Conservation (phyloP, 2,888 invertebrate species). For the Lamellibrachia satsuma region DNA sequence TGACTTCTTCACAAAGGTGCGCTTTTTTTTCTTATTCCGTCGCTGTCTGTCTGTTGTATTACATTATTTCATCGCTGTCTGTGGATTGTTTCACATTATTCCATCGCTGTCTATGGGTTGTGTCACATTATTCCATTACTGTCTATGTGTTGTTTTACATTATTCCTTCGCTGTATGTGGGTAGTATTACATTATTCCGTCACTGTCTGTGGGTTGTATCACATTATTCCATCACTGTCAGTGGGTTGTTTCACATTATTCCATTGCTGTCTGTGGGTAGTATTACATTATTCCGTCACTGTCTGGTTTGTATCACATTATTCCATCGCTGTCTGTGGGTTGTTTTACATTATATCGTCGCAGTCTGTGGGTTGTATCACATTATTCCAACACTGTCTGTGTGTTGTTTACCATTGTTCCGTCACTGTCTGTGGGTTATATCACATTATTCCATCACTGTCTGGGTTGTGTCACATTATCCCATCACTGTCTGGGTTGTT, state of each 20-base stretch:
- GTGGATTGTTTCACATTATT: neutral
- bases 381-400: neutral
- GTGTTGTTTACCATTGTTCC: neutral
- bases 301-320: neutral
- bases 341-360: neutral
- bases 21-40: neutral
- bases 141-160: neutral
- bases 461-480: too few relatives aligned
- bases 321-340: neutral
- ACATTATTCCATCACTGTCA: too few relatives aligned
- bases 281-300: neutral
- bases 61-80: neutral
- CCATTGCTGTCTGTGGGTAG: neutral
- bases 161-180: neutral
- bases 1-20: slow-evolving; percentile 70
- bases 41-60: neutral
- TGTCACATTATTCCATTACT: neutral
- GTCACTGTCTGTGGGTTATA: too few relatives aligned
- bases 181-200: neutral
- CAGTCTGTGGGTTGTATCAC: neutral
- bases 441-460: too few relatives aligned
- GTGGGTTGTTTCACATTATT: neutral
- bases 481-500: too few relatives aligned
- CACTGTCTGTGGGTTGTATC: neutral
- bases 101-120: neutral